phyloP scores from a whole-genome alignment of 1,140 invertebrate genomes.

The Ips nitidus region DNA sequence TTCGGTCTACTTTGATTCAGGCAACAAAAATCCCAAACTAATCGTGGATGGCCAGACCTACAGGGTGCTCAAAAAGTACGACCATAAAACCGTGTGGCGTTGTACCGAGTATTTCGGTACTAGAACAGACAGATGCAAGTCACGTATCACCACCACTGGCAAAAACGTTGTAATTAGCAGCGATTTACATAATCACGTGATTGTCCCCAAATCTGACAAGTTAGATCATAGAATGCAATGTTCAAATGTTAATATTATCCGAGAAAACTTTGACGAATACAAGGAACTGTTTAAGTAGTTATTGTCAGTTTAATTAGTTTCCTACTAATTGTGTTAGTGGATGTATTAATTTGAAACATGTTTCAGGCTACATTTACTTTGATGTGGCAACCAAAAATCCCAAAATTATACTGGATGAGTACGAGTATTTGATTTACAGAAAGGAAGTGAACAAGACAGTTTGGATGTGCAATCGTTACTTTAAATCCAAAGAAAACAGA shows the following conservation, averaged over 20 bases:
- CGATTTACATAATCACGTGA: conserved; percentile 36
- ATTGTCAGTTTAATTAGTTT: background rate
- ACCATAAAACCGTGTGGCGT: conserved; percentile 39
- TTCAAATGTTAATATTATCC: conserved; percentile 31
- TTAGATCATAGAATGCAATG: conserved; percentile 25
- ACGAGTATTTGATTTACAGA: conserved; percentile 42
- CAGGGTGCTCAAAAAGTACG: conserved; percentile 35
- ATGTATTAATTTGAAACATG: background rate
- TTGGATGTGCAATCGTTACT: conserved; percentile 44
- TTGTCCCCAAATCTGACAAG: conserved; percentile 29
- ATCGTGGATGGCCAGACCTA: conserved; percentile 40
- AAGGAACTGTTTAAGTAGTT: conserved; percentile 9
- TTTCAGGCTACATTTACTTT: conserved; percentile 44
- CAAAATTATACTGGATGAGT: conserved; percentile 43
- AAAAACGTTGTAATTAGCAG: conserved; percentile 35
- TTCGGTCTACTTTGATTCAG: conserved; percentile 38
- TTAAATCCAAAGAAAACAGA: conserved; percentile 39
- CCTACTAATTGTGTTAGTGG: background rate
- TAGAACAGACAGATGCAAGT: conserved; percentile 38
- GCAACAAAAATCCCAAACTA: conserved; percentile 43
- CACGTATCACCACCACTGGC: conserved; percentile 39
- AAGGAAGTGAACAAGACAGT: conserved; percentile 39
- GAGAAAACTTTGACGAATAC: conserved; percentile 33
- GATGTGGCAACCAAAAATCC: conserved; percentile 44
- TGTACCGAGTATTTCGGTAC: conserved; percentile 42